These are phyloP conservation scores for Jacana jacana DNA, from an alignment of 2,113 vertebrate genomes.

Conservation along the genomic window DNA sequence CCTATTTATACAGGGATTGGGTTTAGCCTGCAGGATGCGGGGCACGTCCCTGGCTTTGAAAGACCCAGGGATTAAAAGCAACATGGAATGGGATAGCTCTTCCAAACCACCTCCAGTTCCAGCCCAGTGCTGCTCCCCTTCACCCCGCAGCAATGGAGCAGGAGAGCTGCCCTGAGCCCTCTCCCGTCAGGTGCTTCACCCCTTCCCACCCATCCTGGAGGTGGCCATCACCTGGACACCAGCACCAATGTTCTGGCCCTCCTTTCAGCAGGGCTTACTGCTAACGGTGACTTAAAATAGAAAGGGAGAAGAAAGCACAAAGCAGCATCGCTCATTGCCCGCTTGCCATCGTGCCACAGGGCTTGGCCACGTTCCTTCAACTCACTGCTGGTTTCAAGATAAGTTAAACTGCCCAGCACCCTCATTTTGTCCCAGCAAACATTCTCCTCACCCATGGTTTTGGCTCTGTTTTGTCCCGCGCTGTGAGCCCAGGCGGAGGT, in stretches of 20 bases:
- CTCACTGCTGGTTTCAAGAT: not conserved
- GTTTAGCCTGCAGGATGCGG: not conserved
- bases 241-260: not conserved
- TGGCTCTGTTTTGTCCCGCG: not conserved
- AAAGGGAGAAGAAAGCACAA: not conserved
- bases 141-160: not conserved
- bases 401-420: not conserved
- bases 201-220: not conserved
- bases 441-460: not conserved
- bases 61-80: not conserved
- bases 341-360: not conserved
- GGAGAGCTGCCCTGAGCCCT: not conserved
- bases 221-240: not conserved
- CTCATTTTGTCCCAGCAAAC: not conserved
- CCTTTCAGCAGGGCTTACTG: not conserved
- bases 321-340: rapidly evolving
- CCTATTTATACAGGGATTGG: not conserved
- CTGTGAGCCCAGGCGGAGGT: not conserved
- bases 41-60: not conserved
- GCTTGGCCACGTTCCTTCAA: not conserved
- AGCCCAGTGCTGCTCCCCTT: not conserved
- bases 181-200: not conserved
- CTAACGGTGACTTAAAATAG: not conserved
- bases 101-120: not conserved
- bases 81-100: rapidly evolving